These are phyloP conservation scores for Cydia strobilella DNA, from an alignment of 1,140 invertebrate genomes.

Conservation along the genomic window DNA sequence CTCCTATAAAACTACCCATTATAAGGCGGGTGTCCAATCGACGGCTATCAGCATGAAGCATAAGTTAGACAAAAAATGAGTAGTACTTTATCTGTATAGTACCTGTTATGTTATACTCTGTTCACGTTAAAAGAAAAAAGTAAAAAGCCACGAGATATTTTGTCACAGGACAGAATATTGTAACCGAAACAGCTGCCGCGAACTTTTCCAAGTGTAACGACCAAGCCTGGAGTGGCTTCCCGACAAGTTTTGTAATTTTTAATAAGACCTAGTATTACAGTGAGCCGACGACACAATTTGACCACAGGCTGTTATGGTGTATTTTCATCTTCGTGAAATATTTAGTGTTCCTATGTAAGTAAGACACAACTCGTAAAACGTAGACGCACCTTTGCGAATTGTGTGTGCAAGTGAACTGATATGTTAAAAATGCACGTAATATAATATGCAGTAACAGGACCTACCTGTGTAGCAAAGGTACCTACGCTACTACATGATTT, in stretches of 20 bases:
- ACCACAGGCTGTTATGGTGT: not conserved
- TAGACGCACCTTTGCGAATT: no score
- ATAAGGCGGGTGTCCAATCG: no score
- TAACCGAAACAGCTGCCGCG: slow-evolving; percentile 27
- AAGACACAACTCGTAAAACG: not conserved
- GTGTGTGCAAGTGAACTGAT: no score
- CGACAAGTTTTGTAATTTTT: slow-evolving; percentile 32
- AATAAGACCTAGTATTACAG: slow-evolving; percentile 28
- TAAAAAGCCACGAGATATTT: not conserved
- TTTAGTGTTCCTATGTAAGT: not conserved
- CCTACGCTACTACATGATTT: no score
- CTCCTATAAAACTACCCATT: no score
- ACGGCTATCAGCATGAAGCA: no score
- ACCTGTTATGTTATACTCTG: no score
- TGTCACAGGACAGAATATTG: slow-evolving; percentile 12
- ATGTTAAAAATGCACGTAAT: no score
- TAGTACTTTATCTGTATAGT: no score
- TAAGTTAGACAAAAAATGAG: no score
- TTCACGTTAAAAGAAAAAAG: not conserved
- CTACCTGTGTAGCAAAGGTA: no score
- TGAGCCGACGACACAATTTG: slow-evolving; percentile 29
- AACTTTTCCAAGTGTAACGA: slow-evolving; percentile 29
- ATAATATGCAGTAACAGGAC: no score
- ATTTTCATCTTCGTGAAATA: slow-evolving; percentile 11
- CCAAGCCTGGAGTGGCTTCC: slow-evolving; percentile 25